phyloP scores from a whole-genome alignment of 2,797 vertebrate genomes.

The Hafferia zeledoni region DNA sequence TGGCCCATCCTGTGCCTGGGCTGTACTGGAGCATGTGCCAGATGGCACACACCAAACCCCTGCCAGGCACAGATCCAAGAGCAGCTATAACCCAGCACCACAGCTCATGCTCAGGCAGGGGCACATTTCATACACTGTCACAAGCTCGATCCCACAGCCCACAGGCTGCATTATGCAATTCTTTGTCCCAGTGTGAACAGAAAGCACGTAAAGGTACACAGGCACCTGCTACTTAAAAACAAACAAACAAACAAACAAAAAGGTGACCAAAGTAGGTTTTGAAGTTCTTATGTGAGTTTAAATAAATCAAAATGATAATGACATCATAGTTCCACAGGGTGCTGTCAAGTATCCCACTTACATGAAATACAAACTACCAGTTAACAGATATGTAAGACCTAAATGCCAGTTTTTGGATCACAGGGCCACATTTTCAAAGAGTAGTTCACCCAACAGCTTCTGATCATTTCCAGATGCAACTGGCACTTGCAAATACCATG shows the following conservation, averaged over 20 bases:
- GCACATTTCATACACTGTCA: neutral
- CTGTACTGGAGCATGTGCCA: fast-evolving
- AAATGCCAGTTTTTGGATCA: neutral
- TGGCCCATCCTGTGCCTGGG: neutral
- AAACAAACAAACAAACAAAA: neutral
- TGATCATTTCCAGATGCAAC: slow-evolving; percentile 55
- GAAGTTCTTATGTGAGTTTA: neutral
- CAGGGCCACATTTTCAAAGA: neutral
- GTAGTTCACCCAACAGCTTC: neutral
- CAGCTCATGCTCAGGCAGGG: neutral
- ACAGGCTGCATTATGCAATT: fast-evolving
- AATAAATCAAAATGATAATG: slow-evolving; percentile 7
- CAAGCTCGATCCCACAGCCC: neutral
- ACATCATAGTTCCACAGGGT: neutral
- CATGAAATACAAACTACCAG: neutral
- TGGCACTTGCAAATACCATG: neutral
- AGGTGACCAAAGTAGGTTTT: neutral
- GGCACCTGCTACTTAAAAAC: neutral
- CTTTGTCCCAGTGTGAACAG: neutral
- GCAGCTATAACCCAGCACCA: neutral
- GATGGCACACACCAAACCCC: neutral
- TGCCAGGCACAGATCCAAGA: neutral
- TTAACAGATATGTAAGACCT: neutral
- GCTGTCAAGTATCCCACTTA: neutral
- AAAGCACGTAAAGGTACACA: neutral